phyloP scores from a whole-genome alignment of 2,888 invertebrate genomes.

The Abrostola triplasia region DNA sequence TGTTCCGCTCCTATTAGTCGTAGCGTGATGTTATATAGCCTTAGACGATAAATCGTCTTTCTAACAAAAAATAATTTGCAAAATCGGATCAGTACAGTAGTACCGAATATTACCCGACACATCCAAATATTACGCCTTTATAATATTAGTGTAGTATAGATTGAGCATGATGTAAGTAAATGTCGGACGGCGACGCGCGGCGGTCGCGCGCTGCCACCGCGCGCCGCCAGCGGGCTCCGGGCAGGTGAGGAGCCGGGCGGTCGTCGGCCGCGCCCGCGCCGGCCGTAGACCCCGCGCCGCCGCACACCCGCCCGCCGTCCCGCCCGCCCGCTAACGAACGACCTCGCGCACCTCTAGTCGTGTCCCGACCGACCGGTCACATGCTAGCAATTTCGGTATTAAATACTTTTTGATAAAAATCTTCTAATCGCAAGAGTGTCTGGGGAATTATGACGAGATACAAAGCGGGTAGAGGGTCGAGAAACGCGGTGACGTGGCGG shows the following conservation, averaged over 20 bases:
- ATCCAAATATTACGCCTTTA: too few relatives aligned
- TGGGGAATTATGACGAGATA: conserved; percentile 19
- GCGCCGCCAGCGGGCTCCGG: conserved; percentile 1
- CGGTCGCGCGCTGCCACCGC: conserved; percentile 11
- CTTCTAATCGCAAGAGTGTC: conserved; percentile 15
- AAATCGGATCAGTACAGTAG: too few relatives aligned
- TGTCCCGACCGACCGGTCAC: conserved; percentile 41
- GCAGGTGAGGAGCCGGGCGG: conserved; percentile 49
- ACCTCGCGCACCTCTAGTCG: conserved; percentile 47
- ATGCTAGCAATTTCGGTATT: conserved; percentile 26
- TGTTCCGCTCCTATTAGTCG: too few relatives aligned
- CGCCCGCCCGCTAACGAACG: conserved; percentile 30
- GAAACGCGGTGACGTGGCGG: conserved; percentile 47
- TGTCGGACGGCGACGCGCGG: background rate
- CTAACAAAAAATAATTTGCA: too few relatives aligned
- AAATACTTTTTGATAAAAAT: conserved; percentile 19
- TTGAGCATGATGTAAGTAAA: too few relatives aligned
- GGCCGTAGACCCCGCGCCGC: conserved; percentile 52
- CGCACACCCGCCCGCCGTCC: conserved; percentile 23
- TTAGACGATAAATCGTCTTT: too few relatives aligned
- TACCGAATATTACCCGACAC: too few relatives aligned
- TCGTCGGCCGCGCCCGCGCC: conserved; percentile 51
- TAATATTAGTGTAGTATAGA: too few relatives aligned
- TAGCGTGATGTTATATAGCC: too few relatives aligned
- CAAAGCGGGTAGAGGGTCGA: conserved; percentile 27